Percentiles rank a stretch among this genome's conserved stretches.
Evolutionary conservation across 2,113 vertebrate genomes (phyloP).

Genomic region (Forbesichthys agassizii): DNA sequence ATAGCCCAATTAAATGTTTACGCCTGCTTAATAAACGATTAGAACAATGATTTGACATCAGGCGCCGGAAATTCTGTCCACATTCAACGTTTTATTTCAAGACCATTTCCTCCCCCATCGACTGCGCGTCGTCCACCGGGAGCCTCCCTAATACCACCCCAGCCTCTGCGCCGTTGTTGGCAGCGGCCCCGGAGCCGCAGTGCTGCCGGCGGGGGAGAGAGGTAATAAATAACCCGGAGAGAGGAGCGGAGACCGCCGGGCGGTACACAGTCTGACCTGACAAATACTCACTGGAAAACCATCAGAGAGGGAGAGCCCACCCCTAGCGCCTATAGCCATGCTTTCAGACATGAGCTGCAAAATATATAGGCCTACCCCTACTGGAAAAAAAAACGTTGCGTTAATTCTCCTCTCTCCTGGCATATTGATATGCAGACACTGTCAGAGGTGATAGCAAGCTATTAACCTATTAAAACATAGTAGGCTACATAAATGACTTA

Average conservation of each 20-base stretch:
- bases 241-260: constrained; percentile 88
- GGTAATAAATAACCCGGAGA: constrained; percentile 96
- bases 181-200: constrained; percentile 89
- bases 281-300: constrained; percentile 92
- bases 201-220: constrained; percentile 90
- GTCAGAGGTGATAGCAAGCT: constrained; percentile 63
- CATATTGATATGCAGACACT: constrained; percentile 63
- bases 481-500: constrained; percentile 37
- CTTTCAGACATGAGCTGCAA: constrained; percentile 82
- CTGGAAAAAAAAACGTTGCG: constrained; percentile 73
- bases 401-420: constrained; percentile 52
- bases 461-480: constrained; percentile 75
- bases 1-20: too few species aligned
- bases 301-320: constrained; percentile 85
- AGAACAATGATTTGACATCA: constrained; percentile 15
- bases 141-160: constrained; percentile 72
- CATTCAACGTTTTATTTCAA: constrained; percentile 7
- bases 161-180: constrained; percentile 84
- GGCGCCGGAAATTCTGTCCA: constrained; percentile 17
- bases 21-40: background rate
- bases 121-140: constrained; percentile 47
- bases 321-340: constrained; percentile 85
- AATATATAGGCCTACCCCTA: constrained; percentile 73
- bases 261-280: constrained; percentile 90
- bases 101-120: constrained; percentile 24